These are phyloP conservation scores for Ellobium chinense DNA, from an alignment of 2,888 invertebrate species.

Conservation along the genomic window DNA sequence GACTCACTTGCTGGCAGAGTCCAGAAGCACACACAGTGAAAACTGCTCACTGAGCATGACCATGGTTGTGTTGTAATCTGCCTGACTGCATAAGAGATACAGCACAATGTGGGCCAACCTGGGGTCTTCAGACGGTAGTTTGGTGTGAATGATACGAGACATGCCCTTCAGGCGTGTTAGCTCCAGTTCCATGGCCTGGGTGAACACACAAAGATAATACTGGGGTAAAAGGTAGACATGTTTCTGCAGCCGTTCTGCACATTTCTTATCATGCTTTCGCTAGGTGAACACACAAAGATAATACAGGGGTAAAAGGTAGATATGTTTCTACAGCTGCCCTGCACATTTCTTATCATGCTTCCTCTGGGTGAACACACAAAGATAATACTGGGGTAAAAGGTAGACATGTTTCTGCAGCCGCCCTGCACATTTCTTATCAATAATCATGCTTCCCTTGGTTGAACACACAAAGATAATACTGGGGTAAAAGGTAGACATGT, in stretches of 20 bases:
- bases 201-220: slow-evolving; percentile 30
- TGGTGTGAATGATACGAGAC: slow-evolving; percentile 46
- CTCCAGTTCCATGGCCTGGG: slow-evolving; percentile 65
- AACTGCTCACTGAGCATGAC: slow-evolving; percentile 75
- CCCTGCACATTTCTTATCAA: too few relatives aligned
- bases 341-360: too few relatives aligned
- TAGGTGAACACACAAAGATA: too few relatives aligned
- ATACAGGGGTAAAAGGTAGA: background rate
- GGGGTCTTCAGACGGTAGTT: slow-evolving; percentile 67
- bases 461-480: background rate
- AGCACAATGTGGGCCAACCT: slow-evolving; percentile 73
- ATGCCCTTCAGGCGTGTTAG: slow-evolving; percentile 57
- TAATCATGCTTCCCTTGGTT: too few relatives aligned
- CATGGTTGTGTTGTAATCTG: slow-evolving; percentile 51
- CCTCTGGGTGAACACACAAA: slow-evolving; percentile 57
- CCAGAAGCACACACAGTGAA: slow-evolving; percentile 61
- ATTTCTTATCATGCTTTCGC: too few relatives aligned
- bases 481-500: background rate
- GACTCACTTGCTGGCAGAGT: slow-evolving; percentile 53
- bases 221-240: background rate
- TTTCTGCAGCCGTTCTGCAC: background rate
- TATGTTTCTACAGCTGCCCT: background rate
- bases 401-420: background rate
- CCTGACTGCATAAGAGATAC: slow-evolving; percentile 65
- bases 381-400: background rate